A percentile compares a stretch with the other conserved stretches of the same genome.
Conservation (phyloP, 2,113 vertebrate genomes). For the Polyodon spathula region DNA sequence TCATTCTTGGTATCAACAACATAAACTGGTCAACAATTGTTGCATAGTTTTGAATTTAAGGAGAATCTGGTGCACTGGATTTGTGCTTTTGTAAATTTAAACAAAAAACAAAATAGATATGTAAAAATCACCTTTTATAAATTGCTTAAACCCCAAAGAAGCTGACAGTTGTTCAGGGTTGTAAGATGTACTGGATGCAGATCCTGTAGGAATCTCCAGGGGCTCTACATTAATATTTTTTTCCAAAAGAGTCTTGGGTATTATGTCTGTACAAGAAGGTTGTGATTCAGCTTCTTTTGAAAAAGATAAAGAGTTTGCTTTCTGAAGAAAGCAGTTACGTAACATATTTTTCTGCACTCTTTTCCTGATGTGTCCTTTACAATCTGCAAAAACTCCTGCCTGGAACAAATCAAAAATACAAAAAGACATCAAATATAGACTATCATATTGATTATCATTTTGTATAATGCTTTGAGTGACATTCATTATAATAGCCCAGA, state of each 20-base stretch:
- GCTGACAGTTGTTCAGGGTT: slow-evolving; percentile 53
- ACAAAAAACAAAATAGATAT: background rate
- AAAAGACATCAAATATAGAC: slow-evolving; percentile 14
- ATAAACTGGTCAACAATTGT: background rate
- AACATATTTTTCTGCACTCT: slow-evolving; percentile 25
- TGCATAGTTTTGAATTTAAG: too few species aligned
- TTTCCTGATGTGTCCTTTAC: slow-evolving; percentile 15
- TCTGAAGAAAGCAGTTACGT: slow-evolving; percentile 46
- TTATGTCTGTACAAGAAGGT: background rate
- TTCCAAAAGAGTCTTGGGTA: background rate
- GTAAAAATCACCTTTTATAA: slow-evolving; percentile 63
- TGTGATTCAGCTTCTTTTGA: background rate
- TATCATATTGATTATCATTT: too few species aligned
- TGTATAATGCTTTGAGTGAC: background rate
- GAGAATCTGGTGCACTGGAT: too few species aligned
- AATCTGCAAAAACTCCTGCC: slow-evolving; percentile 60
- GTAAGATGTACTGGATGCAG: slow-evolving; percentile 15
- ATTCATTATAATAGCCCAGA: background rate
- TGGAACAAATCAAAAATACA: slow-evolving; percentile 33
- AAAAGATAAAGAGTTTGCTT: slow-evolving; percentile 13
- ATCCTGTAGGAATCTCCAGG: slow-evolving; percentile 3
- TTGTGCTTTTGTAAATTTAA: too few species aligned
- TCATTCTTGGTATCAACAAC: background rate
- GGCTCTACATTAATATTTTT: slow-evolving; percentile 23
- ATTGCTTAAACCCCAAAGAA: slow-evolving; percentile 43